Conservation (phyloP, 2,888 invertebrate genomes). For the Congeria kusceri region DNA sequence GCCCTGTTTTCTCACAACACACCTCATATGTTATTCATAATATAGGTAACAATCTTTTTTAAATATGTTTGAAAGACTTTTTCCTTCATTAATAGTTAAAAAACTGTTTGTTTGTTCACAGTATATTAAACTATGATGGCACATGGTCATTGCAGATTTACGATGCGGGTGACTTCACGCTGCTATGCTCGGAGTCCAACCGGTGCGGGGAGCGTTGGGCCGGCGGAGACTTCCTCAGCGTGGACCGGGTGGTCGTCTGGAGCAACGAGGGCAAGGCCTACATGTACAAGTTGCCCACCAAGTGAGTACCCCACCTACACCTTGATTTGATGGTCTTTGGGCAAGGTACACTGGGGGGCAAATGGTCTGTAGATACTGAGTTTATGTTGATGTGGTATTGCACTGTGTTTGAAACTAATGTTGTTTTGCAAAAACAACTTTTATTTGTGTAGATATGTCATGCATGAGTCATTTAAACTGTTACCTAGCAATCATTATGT, state of each 20-base stretch:
- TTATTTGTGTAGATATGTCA: no score
- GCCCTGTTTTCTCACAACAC: no score
- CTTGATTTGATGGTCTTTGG: no score
- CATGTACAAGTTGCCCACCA: conserved; percentile 97
- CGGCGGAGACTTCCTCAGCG: conserved; percentile 96
- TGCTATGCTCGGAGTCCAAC: conserved; percentile 96
- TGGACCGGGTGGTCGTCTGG: conserved; percentile 97
- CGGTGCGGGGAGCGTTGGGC: conserved; percentile 94
- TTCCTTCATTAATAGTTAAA: not conserved
- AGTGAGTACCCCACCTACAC: conserved; percentile 89
- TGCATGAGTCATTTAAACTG: no score
- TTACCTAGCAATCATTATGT: no score
- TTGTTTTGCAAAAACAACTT: no score
- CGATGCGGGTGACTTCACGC: conserved; percentile 96
- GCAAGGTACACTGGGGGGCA: no score
- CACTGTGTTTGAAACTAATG: no score
- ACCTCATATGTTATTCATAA: not conserved
- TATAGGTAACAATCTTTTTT: not conserved
- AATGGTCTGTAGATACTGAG: no score
- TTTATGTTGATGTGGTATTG: no score
- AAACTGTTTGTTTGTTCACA: not conserved
- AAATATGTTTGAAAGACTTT: no score
- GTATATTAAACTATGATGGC: no score
- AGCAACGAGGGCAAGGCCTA: conserved; percentile 98
- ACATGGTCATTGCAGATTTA: conserved; percentile 87